A percentile compares a stretch with the other conserved stretches of the same genome.
Conservation (phyloP, 2,113 vertebrate genomes). For the Neolamprologus cancellatus region DNA sequence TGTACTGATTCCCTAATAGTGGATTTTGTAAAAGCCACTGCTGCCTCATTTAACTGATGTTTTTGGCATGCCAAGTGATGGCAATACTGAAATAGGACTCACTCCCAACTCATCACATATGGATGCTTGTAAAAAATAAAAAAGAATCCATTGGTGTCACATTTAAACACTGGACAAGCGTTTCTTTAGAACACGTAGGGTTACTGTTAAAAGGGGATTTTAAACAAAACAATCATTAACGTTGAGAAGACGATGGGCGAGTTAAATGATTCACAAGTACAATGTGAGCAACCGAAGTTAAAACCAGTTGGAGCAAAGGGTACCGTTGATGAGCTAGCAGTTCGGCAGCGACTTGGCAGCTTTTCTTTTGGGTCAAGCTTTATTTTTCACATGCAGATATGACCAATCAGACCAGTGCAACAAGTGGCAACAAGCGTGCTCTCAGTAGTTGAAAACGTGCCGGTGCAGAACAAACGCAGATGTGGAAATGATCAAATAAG, state of each 20-base stretch:
- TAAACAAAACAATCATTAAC: fast-evolving
- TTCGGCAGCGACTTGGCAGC: fast-evolving
- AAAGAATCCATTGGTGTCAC: fast-evolving
- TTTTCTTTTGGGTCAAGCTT: neutral
- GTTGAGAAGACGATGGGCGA: neutral
- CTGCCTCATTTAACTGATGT: neutral
- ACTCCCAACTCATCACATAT: neutral
- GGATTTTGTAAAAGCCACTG: neutral
- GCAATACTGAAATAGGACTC: neutral
- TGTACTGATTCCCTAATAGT: neutral
- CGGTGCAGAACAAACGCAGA: neutral
- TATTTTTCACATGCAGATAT: neutral
- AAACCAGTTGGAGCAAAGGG: fast-evolving
- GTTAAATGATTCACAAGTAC: neutral
- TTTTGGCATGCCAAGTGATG: neutral
- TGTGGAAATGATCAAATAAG: neutral
- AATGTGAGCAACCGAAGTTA: neutral
- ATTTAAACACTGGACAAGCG: neutral
- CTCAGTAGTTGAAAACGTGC: neutral
- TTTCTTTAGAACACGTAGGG: neutral
- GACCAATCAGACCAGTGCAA: neutral
- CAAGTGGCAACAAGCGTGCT: neutral
- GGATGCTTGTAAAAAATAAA: neutral
- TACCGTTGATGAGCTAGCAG: fast-evolving
- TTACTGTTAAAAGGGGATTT: neutral